These are phyloP conservation scores for Anthrax anthrax DNA, from an alignment of 2,888 invertebrate species.

Conservation along the genomic window DNA sequence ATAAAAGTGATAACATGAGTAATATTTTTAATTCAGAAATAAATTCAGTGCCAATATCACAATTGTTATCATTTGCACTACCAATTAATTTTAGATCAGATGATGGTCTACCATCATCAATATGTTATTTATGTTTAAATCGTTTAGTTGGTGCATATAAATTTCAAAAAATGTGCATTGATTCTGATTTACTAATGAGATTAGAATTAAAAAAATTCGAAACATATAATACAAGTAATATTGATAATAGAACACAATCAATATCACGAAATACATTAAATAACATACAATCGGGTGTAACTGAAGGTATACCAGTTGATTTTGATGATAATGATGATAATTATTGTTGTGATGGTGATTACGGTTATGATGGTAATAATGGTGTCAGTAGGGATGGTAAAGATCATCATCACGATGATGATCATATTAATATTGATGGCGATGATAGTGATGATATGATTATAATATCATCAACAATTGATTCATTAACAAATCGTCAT, in stretches of 20 bases:
- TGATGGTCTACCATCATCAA: constrained; percentile 11
- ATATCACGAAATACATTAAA: background rate
- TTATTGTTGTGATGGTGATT: background rate
- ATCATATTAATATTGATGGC: too few species aligned
- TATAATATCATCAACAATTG: too few species aligned
- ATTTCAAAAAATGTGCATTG: constrained; percentile 13
- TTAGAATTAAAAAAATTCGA: background rate
- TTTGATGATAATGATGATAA: background rate
- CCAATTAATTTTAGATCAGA: constrained; percentile 1
- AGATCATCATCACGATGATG: too few species aligned
- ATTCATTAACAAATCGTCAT: too few species aligned
- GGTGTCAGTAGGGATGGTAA: background rate
- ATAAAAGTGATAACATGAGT: background rate
- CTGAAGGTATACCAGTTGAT: background rate
- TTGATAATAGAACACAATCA: background rate
- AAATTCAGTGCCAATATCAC: background rate
- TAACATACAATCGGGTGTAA: background rate
- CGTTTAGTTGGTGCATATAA: constrained; percentile 11
- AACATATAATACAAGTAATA: too few species aligned
- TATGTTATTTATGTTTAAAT: constrained; percentile 11
- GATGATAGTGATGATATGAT: too few species aligned
- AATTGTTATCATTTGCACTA: background rate
- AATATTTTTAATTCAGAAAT: constrained; percentile 1
- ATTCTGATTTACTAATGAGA: constrained; percentile 5
- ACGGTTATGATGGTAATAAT: background rate